Evolutionary conservation across 1,140 invertebrate genomes (phyloP).

Genomic region (Chelonus insularis): DNA sequence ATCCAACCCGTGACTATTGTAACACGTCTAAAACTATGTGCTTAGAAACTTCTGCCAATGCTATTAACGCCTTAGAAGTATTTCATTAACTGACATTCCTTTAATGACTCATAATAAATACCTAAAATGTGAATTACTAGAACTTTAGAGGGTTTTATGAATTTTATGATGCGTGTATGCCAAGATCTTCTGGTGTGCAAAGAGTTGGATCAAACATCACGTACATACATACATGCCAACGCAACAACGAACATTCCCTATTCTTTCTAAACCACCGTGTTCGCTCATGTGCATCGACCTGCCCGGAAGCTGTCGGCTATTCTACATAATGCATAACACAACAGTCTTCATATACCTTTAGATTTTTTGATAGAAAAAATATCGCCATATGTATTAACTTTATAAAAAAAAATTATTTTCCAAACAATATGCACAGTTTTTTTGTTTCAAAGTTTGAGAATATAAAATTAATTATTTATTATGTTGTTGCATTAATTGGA

Average conservation of each 20-base stretch:
- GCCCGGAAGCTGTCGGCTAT: conserved; percentile 26
- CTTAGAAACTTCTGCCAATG: neutral
- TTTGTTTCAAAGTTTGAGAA: too few species aligned
- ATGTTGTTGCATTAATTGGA: too few species aligned
- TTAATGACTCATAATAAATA: too few species aligned
- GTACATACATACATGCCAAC: conserved; percentile 2
- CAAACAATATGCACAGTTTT: too few species aligned
- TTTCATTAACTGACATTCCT: too few species aligned
- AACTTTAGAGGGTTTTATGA: too few species aligned
- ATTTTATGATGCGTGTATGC: too few species aligned
- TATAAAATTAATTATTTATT: too few species aligned
- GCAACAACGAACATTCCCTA: conserved; percentile 18
- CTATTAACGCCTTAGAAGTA: too few species aligned
- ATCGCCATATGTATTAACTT: neutral
- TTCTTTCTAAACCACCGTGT: conserved; percentile 18
- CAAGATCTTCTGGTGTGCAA: too few species aligned
- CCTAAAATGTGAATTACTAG: too few species aligned
- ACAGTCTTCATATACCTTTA: neutral
- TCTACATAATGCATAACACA: conserved; percentile 18
- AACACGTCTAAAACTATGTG: neutral
- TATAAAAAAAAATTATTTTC: too few species aligned
- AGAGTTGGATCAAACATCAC: neutral
- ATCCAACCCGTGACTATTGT: neutral
- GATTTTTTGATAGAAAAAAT: neutral
- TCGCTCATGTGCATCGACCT: conserved; percentile 28